Base-by-base conservation (phyloP, 2,797 vertebrate genomes). In the Acanthopagrus latus region DNA sequence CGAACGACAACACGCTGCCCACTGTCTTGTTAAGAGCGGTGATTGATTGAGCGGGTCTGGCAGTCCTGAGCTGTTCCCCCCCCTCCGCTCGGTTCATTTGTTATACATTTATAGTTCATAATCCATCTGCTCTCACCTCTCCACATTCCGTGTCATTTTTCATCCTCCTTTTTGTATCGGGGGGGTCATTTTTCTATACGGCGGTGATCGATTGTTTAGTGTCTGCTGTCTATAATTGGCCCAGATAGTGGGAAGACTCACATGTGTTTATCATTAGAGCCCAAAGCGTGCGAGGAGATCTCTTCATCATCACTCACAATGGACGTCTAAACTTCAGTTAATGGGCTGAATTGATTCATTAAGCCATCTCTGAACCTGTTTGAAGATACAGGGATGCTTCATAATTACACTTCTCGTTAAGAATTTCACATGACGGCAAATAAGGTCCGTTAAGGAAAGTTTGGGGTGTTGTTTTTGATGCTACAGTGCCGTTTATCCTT, bases 71-170 rank as follows among this genome's bases (percentile, higher is more conserved):
- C 88, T 27, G 2, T 3, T 27, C 27, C 3, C 27, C 27, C 27
- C 84, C 88, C 86, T 86, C 77, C 33, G 84, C 84, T 85, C 67
- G 47, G 76, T 91, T 93, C 92, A 94, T 94, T 92, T 91, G 91
- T 94, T 89, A 84, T 63, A 93, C 89, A 90, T 88, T 91, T 91
- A 91, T 91, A 93, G 91, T 93, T 93, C 91, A 88, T 87, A 87
- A 93, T 92, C 93, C 92, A 92, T 94, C 94, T 93, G 91, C 90
- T 88, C 88, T 80, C 89, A 89, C 82, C 90, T 85, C 82, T 67
- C 80, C 89, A 82, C 86, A 57, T 76, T 83, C 64, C n/a, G 0
- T 57, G 41, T 69, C 3, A 86, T 92, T 91, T 89, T 81, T 93
- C 88, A 92, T 83, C 55, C 84, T 80, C 59, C 79, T 83, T 91